A percentile compares a stretch with the other conserved stretches of the same genome.
phyloP scores from a whole-genome alignment of 1,140 invertebrate species.

The Aradophagus sp. region DNA sequence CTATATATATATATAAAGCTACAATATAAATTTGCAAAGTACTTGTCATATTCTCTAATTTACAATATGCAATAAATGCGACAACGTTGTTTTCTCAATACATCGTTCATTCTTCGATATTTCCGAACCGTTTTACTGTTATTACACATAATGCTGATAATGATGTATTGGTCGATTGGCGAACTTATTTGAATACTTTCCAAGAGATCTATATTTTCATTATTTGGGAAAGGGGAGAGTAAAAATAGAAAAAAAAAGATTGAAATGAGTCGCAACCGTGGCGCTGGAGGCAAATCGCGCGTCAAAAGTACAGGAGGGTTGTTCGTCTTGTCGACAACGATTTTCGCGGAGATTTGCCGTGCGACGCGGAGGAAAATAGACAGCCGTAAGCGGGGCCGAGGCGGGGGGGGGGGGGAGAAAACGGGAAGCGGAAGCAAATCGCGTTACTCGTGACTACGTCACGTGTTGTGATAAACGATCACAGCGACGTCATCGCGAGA shows the following conservation, averaged over 20 bases:
- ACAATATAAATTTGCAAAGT: no score
- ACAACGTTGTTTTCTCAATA: no score
- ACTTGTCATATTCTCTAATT: no score
- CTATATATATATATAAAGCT: no score
- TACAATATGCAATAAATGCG: no score
- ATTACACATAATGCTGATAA: no score
- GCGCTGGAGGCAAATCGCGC: constrained; percentile 51
- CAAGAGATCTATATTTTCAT: no score
- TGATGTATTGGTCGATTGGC: no score
- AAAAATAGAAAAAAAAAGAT: constrained; percentile 6
- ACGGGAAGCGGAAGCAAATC: constrained; percentile 72
- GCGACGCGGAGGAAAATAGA: constrained; percentile 47
- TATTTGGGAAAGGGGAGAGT: no score
- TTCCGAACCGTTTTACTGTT: no score
- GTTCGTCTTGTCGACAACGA: constrained; percentile 51
- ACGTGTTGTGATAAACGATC: constrained; percentile 73
- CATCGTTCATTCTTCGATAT: no score
- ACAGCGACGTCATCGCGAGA: constrained; percentile 64
- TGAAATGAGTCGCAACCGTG: constrained; percentile 41
- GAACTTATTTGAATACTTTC: no score
- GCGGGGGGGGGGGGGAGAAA: constrained; percentile 56
- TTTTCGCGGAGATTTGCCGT: constrained; percentile 54
- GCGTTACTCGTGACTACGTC: constrained; percentile 70
- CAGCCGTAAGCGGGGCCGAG: constrained; percentile 46
- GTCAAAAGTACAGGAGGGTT: constrained; percentile 51